phyloP scores from a whole-genome alignment of 2,113 vertebrate species.

The Bagarius yarrelli region DNA sequence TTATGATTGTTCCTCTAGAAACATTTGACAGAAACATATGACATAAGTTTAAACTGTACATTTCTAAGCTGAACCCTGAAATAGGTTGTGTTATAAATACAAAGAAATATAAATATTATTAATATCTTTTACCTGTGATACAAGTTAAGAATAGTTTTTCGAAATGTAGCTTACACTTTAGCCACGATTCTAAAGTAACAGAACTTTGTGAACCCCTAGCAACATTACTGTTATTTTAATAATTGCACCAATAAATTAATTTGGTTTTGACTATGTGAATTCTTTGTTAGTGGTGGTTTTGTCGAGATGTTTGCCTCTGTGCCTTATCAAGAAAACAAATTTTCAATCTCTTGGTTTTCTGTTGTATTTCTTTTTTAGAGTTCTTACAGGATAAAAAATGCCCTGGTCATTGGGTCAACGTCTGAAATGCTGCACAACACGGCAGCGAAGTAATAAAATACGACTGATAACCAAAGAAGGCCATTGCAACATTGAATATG shows the following conservation, averaged over 20 bases:
- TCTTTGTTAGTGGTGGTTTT: neutral
- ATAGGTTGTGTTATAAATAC: neutral
- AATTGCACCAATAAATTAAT: too few relatives aligned
- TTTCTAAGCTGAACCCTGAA: neutral
- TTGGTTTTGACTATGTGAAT: neutral
- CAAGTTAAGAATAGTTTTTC: neutral
- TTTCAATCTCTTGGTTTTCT: neutral
- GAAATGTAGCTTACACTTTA: neutral
- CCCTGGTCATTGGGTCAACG: constrained; percentile 72
- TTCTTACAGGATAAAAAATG: constrained; percentile 69
- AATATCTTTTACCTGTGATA: neutral
- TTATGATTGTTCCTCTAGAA: neutral
- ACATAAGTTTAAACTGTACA: neutral
- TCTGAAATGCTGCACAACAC: constrained; percentile 62
- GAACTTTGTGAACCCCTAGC: neutral
- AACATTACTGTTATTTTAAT: neutral
- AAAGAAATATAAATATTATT: neutral
- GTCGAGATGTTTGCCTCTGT: too few relatives aligned
- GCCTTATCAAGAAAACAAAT: too few relatives aligned
- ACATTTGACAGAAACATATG: neutral
- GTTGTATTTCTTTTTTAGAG: constrained; percentile 10
- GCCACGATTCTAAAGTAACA: neutral
- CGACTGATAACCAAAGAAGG: constrained; percentile 93
- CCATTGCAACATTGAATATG: constrained; percentile 92
- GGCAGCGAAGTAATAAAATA: constrained; percentile 61